These are phyloP conservation scores for Toxostoma redivivum DNA, from an alignment of 2,113 vertebrate species.

Conservation along the genomic window DNA sequence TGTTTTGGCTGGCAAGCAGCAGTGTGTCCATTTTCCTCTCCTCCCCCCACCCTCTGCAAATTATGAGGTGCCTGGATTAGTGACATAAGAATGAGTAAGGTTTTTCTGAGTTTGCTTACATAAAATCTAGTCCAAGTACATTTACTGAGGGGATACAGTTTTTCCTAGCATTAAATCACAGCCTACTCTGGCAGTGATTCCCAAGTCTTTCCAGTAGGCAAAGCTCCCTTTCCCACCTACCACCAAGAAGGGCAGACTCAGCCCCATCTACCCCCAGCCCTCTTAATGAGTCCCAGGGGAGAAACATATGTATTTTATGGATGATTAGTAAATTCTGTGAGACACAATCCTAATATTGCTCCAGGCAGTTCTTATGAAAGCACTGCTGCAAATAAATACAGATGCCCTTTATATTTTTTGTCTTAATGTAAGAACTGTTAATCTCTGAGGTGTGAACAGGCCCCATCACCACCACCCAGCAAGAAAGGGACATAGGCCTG, in stretches of 20 bases:
- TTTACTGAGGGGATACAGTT: neutral
- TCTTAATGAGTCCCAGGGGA: neutral
- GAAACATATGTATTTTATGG: neutral
- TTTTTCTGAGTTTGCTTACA: conserved; percentile 2
- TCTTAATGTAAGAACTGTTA: neutral
- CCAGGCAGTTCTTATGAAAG: neutral
- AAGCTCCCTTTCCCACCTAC: neutral
- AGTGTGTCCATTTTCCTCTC: neutral
- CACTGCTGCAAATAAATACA: neutral
- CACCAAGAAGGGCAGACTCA: neutral
- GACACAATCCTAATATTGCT: neutral
- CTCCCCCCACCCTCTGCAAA: neutral
- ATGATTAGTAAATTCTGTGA: neutral
- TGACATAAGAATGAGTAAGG: conserved; percentile 33
- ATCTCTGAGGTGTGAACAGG: neutral
- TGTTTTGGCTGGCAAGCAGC: conserved; percentile 3
- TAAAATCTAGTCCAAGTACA: neutral
- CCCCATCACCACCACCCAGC: neutral
- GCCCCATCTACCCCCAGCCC: neutral
- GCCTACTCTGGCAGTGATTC: neutral
- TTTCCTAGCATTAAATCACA: conserved; percentile 25
- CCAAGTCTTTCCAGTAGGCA: neutral
- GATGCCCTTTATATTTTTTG: neutral
- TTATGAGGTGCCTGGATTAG: conserved; percentile 27
- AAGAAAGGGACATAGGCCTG: neutral